Conservation (phyloP, 2,888 invertebrate species). For the Dioctria rufipes region DNA sequence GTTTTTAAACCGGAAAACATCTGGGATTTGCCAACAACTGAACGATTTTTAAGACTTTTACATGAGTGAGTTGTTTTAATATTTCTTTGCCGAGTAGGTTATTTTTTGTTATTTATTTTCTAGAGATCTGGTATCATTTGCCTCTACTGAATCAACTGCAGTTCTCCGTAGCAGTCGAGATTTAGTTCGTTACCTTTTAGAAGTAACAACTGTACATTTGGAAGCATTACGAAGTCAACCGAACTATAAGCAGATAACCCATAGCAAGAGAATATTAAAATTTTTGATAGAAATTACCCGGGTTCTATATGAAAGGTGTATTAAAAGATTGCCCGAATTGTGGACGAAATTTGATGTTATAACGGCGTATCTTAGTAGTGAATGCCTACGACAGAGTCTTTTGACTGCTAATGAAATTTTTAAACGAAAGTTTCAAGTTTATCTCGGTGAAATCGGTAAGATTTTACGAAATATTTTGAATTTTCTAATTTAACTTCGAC, state of each 20-base stretch:
- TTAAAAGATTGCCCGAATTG: constrained; percentile 71
- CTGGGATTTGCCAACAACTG: constrained; percentile 67
- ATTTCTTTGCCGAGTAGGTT: constrained; percentile 28
- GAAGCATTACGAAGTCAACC: constrained; percentile 66
- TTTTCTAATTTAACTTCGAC: too few relatives aligned
- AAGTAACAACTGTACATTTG: constrained; percentile 64
- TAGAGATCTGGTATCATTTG: constrained; percentile 73
- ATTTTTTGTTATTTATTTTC: not conserved
- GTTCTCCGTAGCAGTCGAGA: constrained; percentile 72
- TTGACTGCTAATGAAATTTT: constrained; percentile 66
- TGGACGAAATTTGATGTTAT: constrained; percentile 72
- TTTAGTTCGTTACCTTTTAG: constrained; percentile 74
- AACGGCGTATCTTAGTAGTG: constrained; percentile 72
- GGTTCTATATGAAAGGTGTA: constrained; percentile 70
- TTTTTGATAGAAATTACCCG: constrained; percentile 66
- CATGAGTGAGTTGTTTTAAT: constrained; percentile 65
- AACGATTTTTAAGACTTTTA: constrained; percentile 65
- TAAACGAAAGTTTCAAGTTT: constrained; percentile 66
- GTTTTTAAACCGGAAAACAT: constrained; percentile 66
- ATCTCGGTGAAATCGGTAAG: constrained; percentile 67
- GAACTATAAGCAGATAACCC: constrained; percentile 66
- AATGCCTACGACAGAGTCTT: constrained; percentile 73
- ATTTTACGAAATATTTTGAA: not conserved
- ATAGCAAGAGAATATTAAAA: constrained; percentile 66
- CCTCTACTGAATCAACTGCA: constrained; percentile 70